These are phyloP conservation scores for Varecia variegata DNA, from an alignment of 2,797 vertebrate genomes.

Conservation along the genomic window DNA sequence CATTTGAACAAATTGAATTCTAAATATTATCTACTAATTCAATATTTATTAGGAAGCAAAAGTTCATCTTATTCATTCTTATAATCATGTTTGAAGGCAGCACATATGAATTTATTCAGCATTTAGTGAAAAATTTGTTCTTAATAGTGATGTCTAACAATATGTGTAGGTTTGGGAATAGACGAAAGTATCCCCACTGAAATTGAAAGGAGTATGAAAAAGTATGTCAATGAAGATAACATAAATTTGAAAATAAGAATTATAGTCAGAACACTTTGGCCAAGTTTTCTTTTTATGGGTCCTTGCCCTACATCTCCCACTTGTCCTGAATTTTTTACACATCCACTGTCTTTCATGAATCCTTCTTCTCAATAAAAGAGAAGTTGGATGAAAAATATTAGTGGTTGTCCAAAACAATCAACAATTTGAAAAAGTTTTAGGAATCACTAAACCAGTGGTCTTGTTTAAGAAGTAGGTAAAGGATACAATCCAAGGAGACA, in stretches of 20 bases:
- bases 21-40: background rate
- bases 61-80: background rate
- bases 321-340: background rate
- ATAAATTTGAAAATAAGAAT: conserved; percentile 2
- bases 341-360: background rate
- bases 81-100: background rate
- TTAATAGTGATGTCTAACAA: background rate
- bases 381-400: background rate
- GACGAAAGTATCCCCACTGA: background rate
- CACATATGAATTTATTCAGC: background rate
- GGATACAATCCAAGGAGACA: background rate
- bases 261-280: background rate
- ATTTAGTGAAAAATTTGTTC: background rate
- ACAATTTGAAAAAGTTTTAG: background rate
- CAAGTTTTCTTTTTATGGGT: background rate
- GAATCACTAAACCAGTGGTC: background rate
- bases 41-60: background rate
- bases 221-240: background rate
- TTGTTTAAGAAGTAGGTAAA: background rate
- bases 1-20: background rate
- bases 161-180: background rate
- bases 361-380: background rate
- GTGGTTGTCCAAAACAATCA: background rate
- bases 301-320: background rate
- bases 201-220: background rate